Conservation (phyloP, 2,113 vertebrate genomes). For the Helogale parvula region DNA sequence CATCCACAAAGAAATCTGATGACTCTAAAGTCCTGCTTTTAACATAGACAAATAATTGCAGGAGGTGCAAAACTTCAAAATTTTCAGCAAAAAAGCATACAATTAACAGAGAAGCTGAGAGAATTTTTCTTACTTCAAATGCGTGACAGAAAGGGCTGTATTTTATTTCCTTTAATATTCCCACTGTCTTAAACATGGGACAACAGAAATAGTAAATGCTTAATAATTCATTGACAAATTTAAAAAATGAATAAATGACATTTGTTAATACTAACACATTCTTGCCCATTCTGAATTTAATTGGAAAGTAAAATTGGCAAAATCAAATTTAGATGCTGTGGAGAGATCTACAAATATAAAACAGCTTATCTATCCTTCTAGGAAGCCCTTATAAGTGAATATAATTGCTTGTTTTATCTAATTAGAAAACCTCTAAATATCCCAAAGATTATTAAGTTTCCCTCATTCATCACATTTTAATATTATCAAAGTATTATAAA, state of each 20-base stretch:
- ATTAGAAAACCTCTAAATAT: slow-evolving; percentile 72
- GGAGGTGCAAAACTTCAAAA: not conserved
- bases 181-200: not conserved
- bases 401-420: slow-evolving; percentile 71
- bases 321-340: slow-evolving; percentile 47
- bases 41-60: not conserved
- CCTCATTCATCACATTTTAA: slow-evolving; percentile 70
- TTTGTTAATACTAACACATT: slow-evolving; percentile 33
- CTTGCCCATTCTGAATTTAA: slow-evolving; percentile 60
- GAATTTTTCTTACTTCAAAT: slow-evolving; percentile 42
- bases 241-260: slow-evolving; percentile 40
- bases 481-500: slow-evolving; percentile 67
- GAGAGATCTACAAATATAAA: slow-evolving; percentile 53
- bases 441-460: slow-evolving; percentile 67
- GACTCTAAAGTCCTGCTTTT: not conserved
- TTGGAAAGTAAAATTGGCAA: slow-evolving; percentile 63
- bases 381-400: slow-evolving; percentile 51
- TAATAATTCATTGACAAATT: slow-evolving; percentile 55
- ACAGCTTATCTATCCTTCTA: slow-evolving; percentile 39
- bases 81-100: not conserved
- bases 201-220: not conserved
- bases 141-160: slow-evolving; percentile 5
- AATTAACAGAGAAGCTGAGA: slow-evolving; percentile 35
- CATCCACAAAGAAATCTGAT: not conserved
- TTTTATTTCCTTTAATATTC: slow-evolving; percentile 33